Base-by-base conservation (phyloP, 37 sponge, comb jelly and placozoan genomes). In the Eunapius fragilis region DNA sequence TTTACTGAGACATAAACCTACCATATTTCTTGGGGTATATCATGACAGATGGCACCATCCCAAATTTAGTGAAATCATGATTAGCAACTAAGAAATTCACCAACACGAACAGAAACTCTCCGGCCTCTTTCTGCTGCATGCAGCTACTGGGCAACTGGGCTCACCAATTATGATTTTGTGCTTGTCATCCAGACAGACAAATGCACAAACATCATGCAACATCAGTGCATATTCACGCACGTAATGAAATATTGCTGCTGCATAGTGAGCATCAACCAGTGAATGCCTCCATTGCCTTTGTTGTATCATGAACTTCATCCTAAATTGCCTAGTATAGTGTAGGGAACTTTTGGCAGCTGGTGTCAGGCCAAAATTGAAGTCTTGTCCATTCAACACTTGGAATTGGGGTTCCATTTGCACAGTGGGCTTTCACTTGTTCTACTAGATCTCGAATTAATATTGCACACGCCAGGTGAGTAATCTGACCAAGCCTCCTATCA, bases 321-420 rank as follows among this genome's bases (percentile, higher is more conserved):
- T 36, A 58, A 87, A 81, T 31, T 69, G 82, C 30, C 87, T 84
- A 78, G 87, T 91, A 47, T 91, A 91, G 28, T 87, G 85, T 34
- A 85, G n/a, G 9, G 50, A 31, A 30, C 68, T 34, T 33, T 83
- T 70, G 58, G 74, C 67, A 73, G 31, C 37, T 47, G 10, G 67
- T 47, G 75, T 83, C 36, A 2, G 92, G 84, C 87, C 87, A 87
- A 67, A 91, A 91, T 72, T 91, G 92, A 27, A 89, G 71, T 5
- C 79, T 23, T 76, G 28, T 30, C 77, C 70, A 85, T 13, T 36
- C 47, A 25, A 31, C 74, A 72, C 24, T n/a, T 32, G 75, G 74
- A 72, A 83, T 36, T 28, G 33, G 74, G 26, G 72, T 71, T 45
- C 71, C 82, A 32, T 10, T 22, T 36, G 87, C 74, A 58, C 81